These are phyloP conservation scores for Hemiscyllium ocellatum DNA, from an alignment of 2,113 vertebrate species.

Conservation along the genomic window DNA sequence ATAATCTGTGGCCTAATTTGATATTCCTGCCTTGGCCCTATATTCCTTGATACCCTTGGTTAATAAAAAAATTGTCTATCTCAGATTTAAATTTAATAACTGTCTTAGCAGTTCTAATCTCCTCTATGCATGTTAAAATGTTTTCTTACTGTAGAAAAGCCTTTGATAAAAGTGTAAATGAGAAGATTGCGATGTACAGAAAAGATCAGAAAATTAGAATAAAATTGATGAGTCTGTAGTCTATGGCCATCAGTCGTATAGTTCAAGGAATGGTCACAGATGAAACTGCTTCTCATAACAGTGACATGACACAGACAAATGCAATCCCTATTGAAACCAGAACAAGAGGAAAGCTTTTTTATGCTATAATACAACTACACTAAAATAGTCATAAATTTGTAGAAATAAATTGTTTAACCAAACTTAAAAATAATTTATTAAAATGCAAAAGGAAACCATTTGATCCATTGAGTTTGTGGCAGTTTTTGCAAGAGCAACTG, in stretches of 20 bases:
- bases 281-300: not conserved
- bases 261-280: not conserved
- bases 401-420: not conserved
- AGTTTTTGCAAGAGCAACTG: too few species aligned
- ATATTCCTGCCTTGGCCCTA: too few species aligned
- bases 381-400: not conserved
- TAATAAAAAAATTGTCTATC: too few species aligned
- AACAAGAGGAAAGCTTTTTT: not conserved
- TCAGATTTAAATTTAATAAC: too few species aligned
- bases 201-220: not conserved
- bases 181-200: not conserved
- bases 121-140: too few species aligned
- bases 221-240: not conserved
- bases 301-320: not conserved
- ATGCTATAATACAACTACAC: not conserved
- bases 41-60: too few species aligned
- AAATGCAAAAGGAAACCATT: too few species aligned
- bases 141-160: not conserved
- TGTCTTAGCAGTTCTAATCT: too few species aligned
- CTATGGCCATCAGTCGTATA: not conserved
- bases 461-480: too few species aligned
- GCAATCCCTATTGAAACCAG: not conserved
- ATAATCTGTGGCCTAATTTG: too few species aligned
- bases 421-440: not conserved
- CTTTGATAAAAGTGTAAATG: not conserved